A percentile compares a stretch with the other conserved stretches of the same genome.
These are phyloP conservation scores for Danio tinwini DNA, from an alignment of 2,797 vertebrate genomes.

Conservation along the genomic window DNA sequence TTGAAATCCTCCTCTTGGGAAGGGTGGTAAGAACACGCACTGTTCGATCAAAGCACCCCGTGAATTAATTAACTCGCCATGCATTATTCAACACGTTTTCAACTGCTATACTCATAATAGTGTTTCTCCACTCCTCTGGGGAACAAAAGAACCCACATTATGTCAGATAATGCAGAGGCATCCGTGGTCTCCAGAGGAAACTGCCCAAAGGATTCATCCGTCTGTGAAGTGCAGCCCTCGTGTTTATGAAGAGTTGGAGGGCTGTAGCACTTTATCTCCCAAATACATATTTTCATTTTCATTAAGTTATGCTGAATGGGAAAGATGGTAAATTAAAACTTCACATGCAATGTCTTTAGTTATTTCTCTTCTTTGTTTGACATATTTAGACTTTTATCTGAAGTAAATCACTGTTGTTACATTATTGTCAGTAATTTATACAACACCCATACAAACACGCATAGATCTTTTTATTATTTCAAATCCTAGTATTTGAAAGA, in stretches of 20 bases:
- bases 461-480: too few species aligned
- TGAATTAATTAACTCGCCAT: conserved; percentile 74
- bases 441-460: too few species aligned
- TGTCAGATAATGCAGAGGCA: conserved; percentile 61
- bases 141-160: conserved; percentile 63
- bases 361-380: neutral
- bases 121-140: conserved; percentile 61
- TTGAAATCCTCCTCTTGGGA: conserved; percentile 72
- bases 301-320: neutral
- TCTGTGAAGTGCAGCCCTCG: conserved; percentile 34
- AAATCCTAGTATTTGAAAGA: too few species aligned
- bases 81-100: conserved; percentile 71
- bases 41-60: conserved; percentile 74
- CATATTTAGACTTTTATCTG: neutral
- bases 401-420: neutral
- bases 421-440: neutral
- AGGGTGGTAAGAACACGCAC: conserved; percentile 70
- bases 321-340: conserved; percentile 3
- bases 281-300: conserved; percentile 21
- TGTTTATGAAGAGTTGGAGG: conserved; percentile 38
- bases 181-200: conserved; percentile 55
- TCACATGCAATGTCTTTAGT: conserved; percentile 4
- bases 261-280: conserved; percentile 1
- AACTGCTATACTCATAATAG: conserved; percentile 62
- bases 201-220: conserved; percentile 43